These are phyloP conservation scores for Ceramica pisi DNA, from an alignment of 2,888 invertebrate species.

Conservation along the genomic window DNA sequence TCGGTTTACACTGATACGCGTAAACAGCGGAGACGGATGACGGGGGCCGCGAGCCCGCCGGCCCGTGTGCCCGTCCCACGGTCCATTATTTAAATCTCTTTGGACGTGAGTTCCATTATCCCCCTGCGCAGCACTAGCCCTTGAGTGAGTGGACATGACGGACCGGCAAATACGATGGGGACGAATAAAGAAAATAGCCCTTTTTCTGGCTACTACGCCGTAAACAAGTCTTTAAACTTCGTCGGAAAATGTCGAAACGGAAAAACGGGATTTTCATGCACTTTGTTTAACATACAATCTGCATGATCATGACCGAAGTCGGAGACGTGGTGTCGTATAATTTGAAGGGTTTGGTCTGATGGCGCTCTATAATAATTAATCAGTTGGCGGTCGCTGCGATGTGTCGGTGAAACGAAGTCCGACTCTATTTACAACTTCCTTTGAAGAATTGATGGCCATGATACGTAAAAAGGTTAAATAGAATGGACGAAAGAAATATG, in stretches of 20 bases:
- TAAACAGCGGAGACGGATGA: conserved; percentile 73
- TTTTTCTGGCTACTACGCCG: conserved; percentile 48
- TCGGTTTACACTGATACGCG: conserved; percentile 73
- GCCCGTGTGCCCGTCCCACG: conserved; percentile 69
- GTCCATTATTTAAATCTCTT: conserved; percentile 87
- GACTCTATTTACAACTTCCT: conserved; percentile 82
- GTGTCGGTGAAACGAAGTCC: conserved; percentile 57
- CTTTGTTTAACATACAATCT: conserved; percentile 69
- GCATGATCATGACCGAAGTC: conserved; percentile 22
- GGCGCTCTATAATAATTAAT: conserved; percentile 81
- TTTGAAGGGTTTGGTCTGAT: conserved; percentile 80
- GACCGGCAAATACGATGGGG: conserved; percentile 73
- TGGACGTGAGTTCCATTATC: conserved; percentile 83
- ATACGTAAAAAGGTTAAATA: conserved; percentile 61
- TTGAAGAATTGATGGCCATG: conserved; percentile 68
- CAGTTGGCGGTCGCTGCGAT: conserved; percentile 68
- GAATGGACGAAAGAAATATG: conserved; percentile 21
- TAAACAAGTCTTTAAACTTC: conserved; percentile 52
- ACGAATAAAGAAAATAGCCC: conserved; percentile 74
- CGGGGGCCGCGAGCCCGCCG: conserved; percentile 54
- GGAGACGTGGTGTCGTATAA: conserved; percentile 73
- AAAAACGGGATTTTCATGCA: conserved; percentile 52
- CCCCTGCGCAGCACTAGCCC: conserved; percentile 72
- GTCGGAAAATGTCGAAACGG: conserved; percentile 52
- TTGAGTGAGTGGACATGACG: conserved; percentile 78